Evolutionary conservation across 2,797 vertebrate genomes (phyloP).

Genomic region (Amblyraja radiata): DNA sequence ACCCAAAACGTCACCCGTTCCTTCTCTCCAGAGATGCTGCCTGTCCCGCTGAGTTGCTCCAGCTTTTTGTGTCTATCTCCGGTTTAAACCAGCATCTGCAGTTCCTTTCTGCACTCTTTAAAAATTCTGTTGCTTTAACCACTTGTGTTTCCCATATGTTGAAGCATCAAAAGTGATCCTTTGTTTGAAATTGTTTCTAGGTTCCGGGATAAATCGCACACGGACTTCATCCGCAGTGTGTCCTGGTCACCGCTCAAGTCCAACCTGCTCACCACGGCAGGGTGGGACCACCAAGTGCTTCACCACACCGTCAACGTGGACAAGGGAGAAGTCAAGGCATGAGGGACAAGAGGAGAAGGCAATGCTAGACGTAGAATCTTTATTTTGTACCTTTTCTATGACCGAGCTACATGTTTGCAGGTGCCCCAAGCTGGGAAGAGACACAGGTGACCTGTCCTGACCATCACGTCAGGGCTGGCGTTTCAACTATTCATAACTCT

Average conservation of each 20-base stretch:
- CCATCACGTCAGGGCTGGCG: neutral
- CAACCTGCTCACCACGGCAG: conserved; percentile 75
- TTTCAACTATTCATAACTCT: neutral
- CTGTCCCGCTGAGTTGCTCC: too few species aligned
- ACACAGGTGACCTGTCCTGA: too few species aligned
- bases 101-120: too few species aligned
- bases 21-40: too few species aligned
- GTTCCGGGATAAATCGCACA: conserved; percentile 71
- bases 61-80: too few species aligned
- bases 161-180: neutral
- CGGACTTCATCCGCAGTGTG: conserved; percentile 80
- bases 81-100: too few species aligned
- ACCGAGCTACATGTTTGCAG: neutral
- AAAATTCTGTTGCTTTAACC: neutral
- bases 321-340: neutral
- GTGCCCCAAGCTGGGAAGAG: neutral
- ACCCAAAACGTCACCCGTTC: too few species aligned
- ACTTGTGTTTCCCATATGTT: neutral
- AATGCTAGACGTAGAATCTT: neutral
- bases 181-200: conserved; percentile 52
- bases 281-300: conserved; percentile 92
- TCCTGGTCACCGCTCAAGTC: conserved; percentile 74
- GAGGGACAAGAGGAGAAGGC: neutral
- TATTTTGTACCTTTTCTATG: conserved; percentile 36
- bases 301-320: conserved; percentile 65